phyloP scores from a whole-genome alignment of 2,113 vertebrate genomes.

The Narcine bancroftii region DNA sequence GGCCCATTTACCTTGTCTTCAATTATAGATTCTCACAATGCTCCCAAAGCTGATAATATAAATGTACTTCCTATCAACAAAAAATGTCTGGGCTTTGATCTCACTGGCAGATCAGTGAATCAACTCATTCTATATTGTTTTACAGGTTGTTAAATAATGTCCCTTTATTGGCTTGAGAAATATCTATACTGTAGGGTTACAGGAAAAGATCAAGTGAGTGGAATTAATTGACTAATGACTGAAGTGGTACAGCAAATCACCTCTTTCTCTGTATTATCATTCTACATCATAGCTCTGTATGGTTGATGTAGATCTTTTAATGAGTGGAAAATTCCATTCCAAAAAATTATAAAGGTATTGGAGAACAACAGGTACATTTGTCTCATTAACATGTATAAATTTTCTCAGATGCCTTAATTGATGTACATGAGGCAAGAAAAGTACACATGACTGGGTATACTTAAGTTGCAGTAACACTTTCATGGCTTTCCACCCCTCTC shows the following conservation, averaged over 20 bases:
- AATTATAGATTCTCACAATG: neutral
- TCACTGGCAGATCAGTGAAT: neutral
- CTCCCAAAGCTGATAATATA: neutral
- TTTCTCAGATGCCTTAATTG: neutral
- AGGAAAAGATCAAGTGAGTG: neutral
- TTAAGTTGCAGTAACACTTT: neutral
- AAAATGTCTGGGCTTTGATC: neutral
- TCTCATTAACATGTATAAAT: no score
- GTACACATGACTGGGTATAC: neutral
- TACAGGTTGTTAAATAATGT: neutral
- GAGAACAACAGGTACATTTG: no score
- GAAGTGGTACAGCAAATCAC: neutral
- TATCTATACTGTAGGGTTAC: neutral
- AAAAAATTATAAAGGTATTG: neutral
- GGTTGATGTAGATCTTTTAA: neutral
- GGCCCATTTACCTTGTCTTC: neutral
- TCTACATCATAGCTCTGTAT: neutral
- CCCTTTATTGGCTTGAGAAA: neutral
- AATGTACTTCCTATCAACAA: neutral
- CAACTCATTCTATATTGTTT: neutral
- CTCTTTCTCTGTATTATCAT: neutral
- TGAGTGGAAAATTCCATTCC: neutral
- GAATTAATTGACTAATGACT: neutral
- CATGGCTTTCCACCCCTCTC: no score
- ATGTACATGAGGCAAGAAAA: neutral